These are phyloP conservation scores for Myanophis thanlyinensis DNA, from an alignment of 2,113 vertebrate genomes.

Conservation along the genomic window DNA sequence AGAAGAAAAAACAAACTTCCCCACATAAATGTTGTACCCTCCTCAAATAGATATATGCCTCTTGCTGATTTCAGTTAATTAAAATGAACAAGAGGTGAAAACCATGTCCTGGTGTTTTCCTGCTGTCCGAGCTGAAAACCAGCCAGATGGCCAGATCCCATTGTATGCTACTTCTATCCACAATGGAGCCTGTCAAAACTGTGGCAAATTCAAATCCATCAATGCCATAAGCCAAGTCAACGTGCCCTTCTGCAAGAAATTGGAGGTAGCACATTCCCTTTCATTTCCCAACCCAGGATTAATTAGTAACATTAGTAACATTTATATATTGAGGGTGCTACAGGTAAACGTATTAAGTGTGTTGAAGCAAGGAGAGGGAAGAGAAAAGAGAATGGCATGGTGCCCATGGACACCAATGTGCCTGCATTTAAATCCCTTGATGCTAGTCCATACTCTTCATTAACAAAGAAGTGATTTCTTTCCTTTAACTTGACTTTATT, in stretches of 20 bases:
- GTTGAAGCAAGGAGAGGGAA: background rate
- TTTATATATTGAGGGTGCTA: background rate
- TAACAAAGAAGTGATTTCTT: background rate
- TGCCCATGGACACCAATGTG: background rate
- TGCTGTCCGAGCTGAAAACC: background rate
- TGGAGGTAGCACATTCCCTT: background rate
- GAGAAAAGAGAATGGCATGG: background rate
- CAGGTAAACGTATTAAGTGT: background rate
- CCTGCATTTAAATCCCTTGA: background rate
- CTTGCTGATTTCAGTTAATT: background rate
- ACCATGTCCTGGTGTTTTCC: background rate
- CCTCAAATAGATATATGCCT: background rate
- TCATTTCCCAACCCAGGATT: background rate
- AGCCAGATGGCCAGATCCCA: background rate
- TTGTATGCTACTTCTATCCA: background rate
- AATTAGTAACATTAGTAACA: background rate
- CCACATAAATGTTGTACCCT: background rate
- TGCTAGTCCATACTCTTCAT: background rate
- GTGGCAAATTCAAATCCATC: background rate
- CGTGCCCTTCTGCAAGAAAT: background rate
- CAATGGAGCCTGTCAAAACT: background rate
- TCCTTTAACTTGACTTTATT: background rate
- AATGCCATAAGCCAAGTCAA: background rate
- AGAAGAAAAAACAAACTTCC: background rate
- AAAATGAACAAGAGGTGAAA: background rate